These are phyloP conservation scores for Panulirus ornatus DNA, from an alignment of 1,140 invertebrate genomes.

Conservation along the genomic window DNA sequence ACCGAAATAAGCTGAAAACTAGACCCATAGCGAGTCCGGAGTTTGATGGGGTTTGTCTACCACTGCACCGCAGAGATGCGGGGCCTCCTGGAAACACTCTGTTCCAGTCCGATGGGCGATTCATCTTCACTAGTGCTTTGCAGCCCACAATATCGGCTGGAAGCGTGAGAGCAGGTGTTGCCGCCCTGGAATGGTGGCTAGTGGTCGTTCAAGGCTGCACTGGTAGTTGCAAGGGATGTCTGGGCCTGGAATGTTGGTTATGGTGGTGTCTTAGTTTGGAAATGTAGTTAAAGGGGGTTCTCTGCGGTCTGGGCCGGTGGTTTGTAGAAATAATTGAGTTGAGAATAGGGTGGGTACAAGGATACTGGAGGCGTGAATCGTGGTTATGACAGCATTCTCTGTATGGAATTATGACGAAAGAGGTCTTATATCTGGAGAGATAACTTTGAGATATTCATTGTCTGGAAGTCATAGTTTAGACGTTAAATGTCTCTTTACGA, in stretches of 20 bases:
- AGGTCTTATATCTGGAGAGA: neutral
- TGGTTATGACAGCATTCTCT: neutral
- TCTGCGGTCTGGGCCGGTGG: neutral
- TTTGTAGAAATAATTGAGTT: neutral
- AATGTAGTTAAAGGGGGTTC: neutral
- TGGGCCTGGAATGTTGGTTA: neutral
- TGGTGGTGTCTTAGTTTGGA: neutral
- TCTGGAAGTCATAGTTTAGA: no score
- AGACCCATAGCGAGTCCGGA: neutral
- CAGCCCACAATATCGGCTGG: slow-evolving; percentile 1
- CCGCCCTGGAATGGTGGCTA: slow-evolving; percentile 10
- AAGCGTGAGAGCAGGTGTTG: neutral
- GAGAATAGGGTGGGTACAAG: neutral
- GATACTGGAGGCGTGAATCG: neutral
- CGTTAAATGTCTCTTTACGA: no score
- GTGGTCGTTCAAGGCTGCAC: neutral
- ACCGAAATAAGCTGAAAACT: neutral
- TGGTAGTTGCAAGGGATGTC: neutral
- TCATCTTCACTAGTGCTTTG: slow-evolving; percentile 3
- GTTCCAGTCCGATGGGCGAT: slow-evolving; percentile 5
- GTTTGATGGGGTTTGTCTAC: neutral
- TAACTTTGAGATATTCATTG: neutral
- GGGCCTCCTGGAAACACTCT: neutral
- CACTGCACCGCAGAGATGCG: neutral
- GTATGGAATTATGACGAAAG: no score